Percentiles rank a stretch among this genome's conserved stretches.
Conservation (phyloP, 2,888 invertebrate genomes). For the Catocala nupta region DNA sequence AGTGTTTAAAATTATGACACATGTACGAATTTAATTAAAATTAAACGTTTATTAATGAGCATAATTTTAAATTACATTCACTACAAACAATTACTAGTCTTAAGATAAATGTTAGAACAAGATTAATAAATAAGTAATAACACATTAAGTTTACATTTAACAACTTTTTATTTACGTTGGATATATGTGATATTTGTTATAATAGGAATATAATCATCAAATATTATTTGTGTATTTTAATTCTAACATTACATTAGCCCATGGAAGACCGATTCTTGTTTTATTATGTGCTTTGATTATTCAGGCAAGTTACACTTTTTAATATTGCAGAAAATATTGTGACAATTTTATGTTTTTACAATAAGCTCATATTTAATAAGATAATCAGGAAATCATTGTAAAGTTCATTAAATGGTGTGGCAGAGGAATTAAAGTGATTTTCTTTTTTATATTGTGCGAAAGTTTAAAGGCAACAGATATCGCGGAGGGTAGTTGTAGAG, state of each 20-base stretch:
- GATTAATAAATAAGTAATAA: too few relatives aligned
- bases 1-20: too few relatives aligned
- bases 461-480: slow-evolving; percentile 26
- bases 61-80: too few relatives aligned
- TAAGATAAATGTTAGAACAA: too few relatives aligned
- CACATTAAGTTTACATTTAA: too few relatives aligned
- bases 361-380: neutral
- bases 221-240: too few relatives aligned
- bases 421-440: neutral
- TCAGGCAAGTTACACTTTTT: neutral
- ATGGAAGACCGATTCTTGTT: neutral
- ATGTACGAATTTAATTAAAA: too few relatives aligned
- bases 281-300: neutral
- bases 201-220: too few relatives aligned
- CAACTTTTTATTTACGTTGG: too few relatives aligned
- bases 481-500: slow-evolving; percentile 34
- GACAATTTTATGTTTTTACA: neutral
- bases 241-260: neutral
- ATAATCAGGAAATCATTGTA: neutral
- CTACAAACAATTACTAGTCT: too few relatives aligned
- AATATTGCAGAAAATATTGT: neutral
- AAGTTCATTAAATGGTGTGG: neutral
- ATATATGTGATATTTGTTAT: too few relatives aligned
- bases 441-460: slow-evolving; percentile 19
- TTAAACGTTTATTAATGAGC: too few relatives aligned